phyloP scores from a whole-genome alignment of 2,797 vertebrate genomes.

The Squalus acanthias region DNA sequence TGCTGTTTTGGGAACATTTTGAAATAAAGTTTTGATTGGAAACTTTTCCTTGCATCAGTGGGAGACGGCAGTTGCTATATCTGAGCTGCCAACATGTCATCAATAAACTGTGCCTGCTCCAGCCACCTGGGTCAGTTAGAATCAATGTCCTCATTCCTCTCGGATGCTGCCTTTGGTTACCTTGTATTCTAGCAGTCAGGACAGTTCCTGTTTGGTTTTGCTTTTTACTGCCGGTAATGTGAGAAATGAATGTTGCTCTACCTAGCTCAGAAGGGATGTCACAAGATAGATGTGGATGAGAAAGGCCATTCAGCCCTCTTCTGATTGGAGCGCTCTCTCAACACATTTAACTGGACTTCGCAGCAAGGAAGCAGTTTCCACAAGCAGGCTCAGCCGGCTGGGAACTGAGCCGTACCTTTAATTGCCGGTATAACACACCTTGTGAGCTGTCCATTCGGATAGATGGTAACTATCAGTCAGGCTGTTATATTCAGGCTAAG shows the following conservation, averaged over 20 bases:
- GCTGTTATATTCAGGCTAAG: background rate
- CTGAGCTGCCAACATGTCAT: background rate
- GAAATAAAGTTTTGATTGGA: background rate
- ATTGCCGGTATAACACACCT: background rate
- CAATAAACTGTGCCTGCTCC: background rate
- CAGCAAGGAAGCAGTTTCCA: no score
- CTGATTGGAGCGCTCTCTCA: background rate
- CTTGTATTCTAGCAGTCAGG: background rate
- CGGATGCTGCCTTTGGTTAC: background rate
- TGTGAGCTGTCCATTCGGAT: background rate
- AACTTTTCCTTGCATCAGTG: background rate
- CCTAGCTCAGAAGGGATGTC: background rate
- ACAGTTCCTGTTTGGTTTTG: background rate
- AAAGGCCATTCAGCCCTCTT: background rate
- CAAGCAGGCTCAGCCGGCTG: no score
- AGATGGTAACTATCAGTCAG: background rate
- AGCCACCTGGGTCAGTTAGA: background rate
- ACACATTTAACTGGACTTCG: background rate
- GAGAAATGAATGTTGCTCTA: background rate
- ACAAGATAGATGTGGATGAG: background rate
- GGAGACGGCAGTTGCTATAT: background rate
- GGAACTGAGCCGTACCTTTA: no score
- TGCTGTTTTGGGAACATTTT: background rate
- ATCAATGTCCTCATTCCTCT: background rate
- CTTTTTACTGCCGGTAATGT: background rate